Percentiles rank a stretch among this genome's conserved stretches.
Conservation (phyloP, 35 echinoderm and acorn worm genomes). For the Apostichopus japonicus region DNA sequence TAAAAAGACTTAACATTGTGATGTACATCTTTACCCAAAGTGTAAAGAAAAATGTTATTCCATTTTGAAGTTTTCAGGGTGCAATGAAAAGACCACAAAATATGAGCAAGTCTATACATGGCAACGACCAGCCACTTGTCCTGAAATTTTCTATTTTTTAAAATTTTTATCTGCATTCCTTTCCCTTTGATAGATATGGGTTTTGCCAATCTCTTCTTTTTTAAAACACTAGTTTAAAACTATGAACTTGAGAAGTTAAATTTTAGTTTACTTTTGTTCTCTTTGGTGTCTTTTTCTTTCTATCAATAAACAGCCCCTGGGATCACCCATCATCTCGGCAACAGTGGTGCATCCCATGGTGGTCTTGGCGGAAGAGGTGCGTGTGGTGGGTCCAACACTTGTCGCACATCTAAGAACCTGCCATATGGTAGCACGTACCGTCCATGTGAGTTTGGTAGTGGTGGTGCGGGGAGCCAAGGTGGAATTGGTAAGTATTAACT, state of each 20-base stretch:
- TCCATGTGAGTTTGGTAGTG: slow-evolving; percentile 79
- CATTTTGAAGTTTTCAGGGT: too few species aligned
- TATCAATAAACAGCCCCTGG: slow-evolving; percentile 66
- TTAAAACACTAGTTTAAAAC: too few species aligned
- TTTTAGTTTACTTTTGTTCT: neutral
- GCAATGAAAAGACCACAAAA: too few species aligned
- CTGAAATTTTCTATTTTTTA: too few species aligned
- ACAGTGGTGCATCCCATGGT: slow-evolving; percentile 88
- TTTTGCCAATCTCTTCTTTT: too few species aligned
- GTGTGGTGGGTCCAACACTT: slow-evolving; percentile 71
- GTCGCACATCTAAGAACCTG: slow-evolving; percentile 66
- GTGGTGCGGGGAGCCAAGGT: slow-evolving; percentile 61
- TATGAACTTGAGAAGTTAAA: neutral
- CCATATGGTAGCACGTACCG: slow-evolving; percentile 80
- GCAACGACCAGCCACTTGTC: too few species aligned
- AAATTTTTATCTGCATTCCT: too few species aligned
- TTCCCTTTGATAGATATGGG: too few species aligned
- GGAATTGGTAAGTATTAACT: slow-evolving; percentile 60
- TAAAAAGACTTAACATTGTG: too few species aligned
- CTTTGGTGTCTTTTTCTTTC: neutral
- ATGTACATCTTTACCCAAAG: too few species aligned
- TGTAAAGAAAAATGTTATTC: too few species aligned
- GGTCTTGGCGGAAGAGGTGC: slow-evolving; percentile 78
- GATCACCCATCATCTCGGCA: slow-evolving; percentile 59
- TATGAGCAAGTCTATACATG: too few species aligned